Conservation (phyloP, 2,113 vertebrate genomes). For the Uria lomvia region DNA sequence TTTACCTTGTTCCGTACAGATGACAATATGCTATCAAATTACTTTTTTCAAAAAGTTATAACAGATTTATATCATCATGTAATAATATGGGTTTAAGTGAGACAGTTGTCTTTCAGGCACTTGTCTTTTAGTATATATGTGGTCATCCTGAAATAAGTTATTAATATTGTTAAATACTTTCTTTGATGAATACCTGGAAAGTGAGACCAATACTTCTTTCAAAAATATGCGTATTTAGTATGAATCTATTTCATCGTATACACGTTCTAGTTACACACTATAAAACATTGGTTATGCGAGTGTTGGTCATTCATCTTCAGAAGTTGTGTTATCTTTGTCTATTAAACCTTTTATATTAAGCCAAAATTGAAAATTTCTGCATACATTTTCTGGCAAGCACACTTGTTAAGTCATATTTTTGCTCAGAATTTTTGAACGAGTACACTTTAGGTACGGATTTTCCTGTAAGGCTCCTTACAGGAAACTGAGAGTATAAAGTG, state of each 20-base stretch:
- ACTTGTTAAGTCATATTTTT: neutral
- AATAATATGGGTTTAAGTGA: neutral
- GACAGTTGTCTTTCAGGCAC: neutral
- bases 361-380: neutral
- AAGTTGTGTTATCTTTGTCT: neutral
- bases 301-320: neutral
- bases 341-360: neutral
- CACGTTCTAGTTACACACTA: neutral
- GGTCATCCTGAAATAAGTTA: neutral
- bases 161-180: neutral
- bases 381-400: neutral
- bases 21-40: neutral
- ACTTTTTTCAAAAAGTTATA: neutral
- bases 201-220: neutral
- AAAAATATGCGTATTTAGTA: neutral
- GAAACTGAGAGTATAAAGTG: neutral
- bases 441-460: neutral
- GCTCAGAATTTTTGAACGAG: neutral
- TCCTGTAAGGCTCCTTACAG: neutral
- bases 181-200: neutral
- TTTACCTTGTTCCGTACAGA: neutral
- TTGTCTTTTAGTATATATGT: neutral
- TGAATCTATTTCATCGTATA: neutral
- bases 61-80: neutral
- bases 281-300: neutral